Evolutionary conservation across 2,113 vertebrate species (phyloP).

Genomic region (Turnix velox): DNA sequence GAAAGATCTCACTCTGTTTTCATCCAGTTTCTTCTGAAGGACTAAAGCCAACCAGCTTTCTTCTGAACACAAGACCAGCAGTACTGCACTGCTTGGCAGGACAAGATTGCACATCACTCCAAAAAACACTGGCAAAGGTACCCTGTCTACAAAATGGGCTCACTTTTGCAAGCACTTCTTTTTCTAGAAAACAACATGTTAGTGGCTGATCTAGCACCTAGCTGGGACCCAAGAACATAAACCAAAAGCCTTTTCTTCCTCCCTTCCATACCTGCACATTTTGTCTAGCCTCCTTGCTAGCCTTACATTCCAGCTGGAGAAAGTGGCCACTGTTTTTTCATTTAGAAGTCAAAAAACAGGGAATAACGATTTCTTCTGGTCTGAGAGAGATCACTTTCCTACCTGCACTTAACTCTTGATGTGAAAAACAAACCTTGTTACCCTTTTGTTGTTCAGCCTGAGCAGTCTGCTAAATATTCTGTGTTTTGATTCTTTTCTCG

Average conservation of each 20-base stretch:
- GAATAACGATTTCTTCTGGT: not conserved
- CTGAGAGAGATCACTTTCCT: not conserved
- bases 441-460: not conserved
- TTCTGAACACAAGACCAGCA: not conserved
- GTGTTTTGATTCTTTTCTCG: not conserved
- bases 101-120: not conserved
- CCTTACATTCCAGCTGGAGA: not conserved
- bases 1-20: not conserved
- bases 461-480: not conserved
- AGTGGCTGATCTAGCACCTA: not conserved
- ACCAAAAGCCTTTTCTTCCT: not conserved
- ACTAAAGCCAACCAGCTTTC: not conserved
- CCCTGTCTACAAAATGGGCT: not conserved
- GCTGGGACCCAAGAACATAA: not conserved
- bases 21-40: not conserved
- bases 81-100: not conserved
- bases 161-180: not conserved
- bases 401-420: not conserved
- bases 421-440: not conserved
- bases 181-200: not conserved
- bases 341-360: not conserved
- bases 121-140: not conserved
- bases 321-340: not conserved
- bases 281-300: not conserved
- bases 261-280: not conserved